phyloP scores from a whole-genome alignment of 2,888 invertebrate species.

The Lycocerus yunnanus region DNA sequence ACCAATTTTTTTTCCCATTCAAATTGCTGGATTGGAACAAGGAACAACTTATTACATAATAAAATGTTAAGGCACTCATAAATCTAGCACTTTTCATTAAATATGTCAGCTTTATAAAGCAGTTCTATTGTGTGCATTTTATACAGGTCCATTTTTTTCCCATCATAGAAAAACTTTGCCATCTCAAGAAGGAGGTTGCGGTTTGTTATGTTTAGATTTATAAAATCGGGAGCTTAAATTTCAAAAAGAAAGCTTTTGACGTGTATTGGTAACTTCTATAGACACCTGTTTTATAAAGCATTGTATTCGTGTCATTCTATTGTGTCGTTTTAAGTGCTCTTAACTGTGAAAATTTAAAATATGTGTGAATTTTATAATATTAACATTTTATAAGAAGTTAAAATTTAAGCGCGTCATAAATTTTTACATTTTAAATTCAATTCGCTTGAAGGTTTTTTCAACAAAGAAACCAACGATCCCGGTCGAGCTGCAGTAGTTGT shows the following conservation, averaged over 20 bases:
- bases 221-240: constrained; percentile 27
- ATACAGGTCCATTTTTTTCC: constrained; percentile 12
- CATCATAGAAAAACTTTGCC: constrained; percentile 8
- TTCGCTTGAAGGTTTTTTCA: neutral
- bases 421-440: neutral
- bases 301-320: constrained; percentile 24
- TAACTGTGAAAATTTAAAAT: constrained; percentile 24
- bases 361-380: constrained; percentile 22
- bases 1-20: neutral
- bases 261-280: neutral
- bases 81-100: constrained; percentile 51
- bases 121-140: constrained; percentile 43
- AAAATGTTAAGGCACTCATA: constrained; percentile 41
- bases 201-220: constrained; percentile 29
- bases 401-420: neutral
- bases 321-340: constrained; percentile 24
- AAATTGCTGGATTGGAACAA: neutral
- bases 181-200: constrained; percentile 17
- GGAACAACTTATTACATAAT: constrained; percentile 22
- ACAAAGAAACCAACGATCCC: neutral
- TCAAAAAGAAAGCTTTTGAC: constrained; percentile 22
- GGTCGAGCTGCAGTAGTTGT: neutral
- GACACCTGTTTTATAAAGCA: constrained; percentile 17
- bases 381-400: neutral
- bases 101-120: constrained; percentile 50